These are phyloP conservation scores for Leuctra nigra DNA, from an alignment of 2,888 invertebrate genomes.

Conservation along the genomic window DNA sequence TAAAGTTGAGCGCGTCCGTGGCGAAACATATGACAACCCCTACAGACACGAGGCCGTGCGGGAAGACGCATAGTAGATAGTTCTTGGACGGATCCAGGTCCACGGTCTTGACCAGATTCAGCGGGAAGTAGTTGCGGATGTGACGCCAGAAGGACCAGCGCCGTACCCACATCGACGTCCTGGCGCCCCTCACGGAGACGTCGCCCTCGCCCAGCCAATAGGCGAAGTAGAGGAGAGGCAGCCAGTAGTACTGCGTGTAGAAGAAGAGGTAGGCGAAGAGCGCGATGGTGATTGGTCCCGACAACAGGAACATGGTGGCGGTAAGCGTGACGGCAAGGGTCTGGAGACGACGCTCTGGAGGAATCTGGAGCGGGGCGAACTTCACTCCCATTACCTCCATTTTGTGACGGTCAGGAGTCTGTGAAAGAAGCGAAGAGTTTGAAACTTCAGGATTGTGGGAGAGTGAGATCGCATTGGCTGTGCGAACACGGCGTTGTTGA, in stretches of 20 bases:
- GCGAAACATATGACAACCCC: slow-evolving; percentile 76
- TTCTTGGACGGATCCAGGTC: slow-evolving; percentile 73
- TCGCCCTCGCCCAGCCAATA: slow-evolving; percentile 64
- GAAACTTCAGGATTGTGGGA: too few relatives aligned
- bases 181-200: slow-evolving; percentile 48
- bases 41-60: slow-evolving; percentile 81
- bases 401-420: too few relatives aligned
- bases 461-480: too few relatives aligned
- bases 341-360: slow-evolving; percentile 70
- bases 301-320: slow-evolving; percentile 58
- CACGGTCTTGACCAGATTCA: slow-evolving; percentile 71
- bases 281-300: slow-evolving; percentile 47
- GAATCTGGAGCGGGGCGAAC: slow-evolving; percentile 78
- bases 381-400: slow-evolving; percentile 59
- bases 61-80: slow-evolving; percentile 83
- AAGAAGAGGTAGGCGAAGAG: slow-evolving; percentile 50
- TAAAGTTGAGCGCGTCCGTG: slow-evolving; percentile 48
- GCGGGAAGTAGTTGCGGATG: slow-evolving; percentile 78
- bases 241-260: slow-evolving; percentile 33
- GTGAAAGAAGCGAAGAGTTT: too few relatives aligned
- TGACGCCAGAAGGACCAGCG: slow-evolving; percentile 63
- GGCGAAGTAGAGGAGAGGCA: slow-evolving; percentile 51
- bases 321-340: slow-evolving; percentile 68
- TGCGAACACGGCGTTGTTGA: too few relatives aligned
- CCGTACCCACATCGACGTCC: slow-evolving; percentile 50